Evolutionary conservation across 2,113 vertebrate genomes (phyloP), one percentile per base, ranked within the genome.

Genomic region (Stictonetta naevosa): DNA sequence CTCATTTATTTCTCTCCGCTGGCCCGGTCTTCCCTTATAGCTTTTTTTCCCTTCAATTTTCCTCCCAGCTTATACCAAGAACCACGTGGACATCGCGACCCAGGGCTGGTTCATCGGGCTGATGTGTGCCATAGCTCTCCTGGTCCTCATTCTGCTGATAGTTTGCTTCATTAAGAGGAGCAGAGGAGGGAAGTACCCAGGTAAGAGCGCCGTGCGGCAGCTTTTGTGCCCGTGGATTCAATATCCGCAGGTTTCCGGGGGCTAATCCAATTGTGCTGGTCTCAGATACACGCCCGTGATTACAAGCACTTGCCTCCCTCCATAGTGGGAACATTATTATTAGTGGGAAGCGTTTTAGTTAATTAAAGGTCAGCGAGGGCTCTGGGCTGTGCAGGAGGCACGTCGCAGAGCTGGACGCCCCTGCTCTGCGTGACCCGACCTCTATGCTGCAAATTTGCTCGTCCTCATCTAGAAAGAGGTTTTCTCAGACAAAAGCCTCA

Each of bases 91-190:
- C 98, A 99, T 99, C 22, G 99, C 99, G 72, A 99, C 99, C 11
- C 99, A 99, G 95, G 99, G 99, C 97, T 99, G 99, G 99, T 99
- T 99, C 98, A 99, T 99, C 13, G 99, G 99, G 85, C 97, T 99
- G 88, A 99, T 99, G 99, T 99, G 99, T 33, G 99, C 99, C 95
- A 98, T 99, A 4, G 99, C 99, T 59, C 99, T 99, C 26, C 98
- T 99, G 69, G 99, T 99, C 34, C 98, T 99, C 31, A 99, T 99
- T 95, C 98, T 99, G n/a, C 97, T 99, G 94, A 99, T 99, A 6
- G 99, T 99, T 85, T 99, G 99, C 96, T 99, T 99, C 98, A 99
- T 99, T 97, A 99, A 99, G 98, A 98, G 99, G 96, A 99, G 99
- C 94, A 98, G 99, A 1, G 99, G 99, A 1, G 99, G 99, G 46